phyloP scores from a whole-genome alignment of 2,797 vertebrate species.

The Urophycis tenuis region DNA sequence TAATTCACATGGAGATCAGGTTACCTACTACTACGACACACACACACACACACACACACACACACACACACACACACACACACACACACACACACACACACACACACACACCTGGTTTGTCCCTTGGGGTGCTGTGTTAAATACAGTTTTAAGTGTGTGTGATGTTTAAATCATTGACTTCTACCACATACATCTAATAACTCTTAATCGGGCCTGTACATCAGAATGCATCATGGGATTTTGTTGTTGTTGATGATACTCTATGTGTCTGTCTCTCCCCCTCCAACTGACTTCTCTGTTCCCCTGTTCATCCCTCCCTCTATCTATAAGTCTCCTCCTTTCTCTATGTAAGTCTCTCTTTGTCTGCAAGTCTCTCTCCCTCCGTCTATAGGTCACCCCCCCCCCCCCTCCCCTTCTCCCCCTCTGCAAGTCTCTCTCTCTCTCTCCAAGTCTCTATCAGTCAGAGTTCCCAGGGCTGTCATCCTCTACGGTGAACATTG shows the following conservation, averaged over 20 bases:
- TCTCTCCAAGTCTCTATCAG: slow-evolving; percentile 16
- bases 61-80: not conserved
- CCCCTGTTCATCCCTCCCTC: not conserved
- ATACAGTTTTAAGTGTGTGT: not conserved
- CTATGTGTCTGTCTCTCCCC: no score
- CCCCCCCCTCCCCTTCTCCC: not conserved
- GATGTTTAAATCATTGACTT: not conserved
- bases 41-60: slow-evolving; percentile 16
- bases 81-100: not conserved
- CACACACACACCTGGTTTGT: not conserved
- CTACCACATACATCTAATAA: no score
- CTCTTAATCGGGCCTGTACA: no score
- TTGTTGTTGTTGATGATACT: no score
- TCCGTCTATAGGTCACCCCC: not conserved
- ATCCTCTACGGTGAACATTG: slow-evolving; percentile 7
- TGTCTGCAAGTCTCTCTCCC: not conserved
- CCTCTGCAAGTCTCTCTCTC: not conserved
- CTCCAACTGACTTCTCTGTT: no score
- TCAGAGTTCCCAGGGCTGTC: slow-evolving; percentile 49
- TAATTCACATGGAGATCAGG: slow-evolving; percentile 61
- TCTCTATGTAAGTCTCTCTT: not conserved
- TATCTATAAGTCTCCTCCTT: not conserved
- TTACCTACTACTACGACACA: slow-evolving; percentile 43
- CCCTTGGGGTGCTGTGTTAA: not conserved
- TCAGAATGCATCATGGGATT: no score